A percentile compares a stretch with the other conserved stretches of the same genome.
Conservation (phyloP, 64 coral and sea anemone genomes). For the Actinia equina region DNA sequence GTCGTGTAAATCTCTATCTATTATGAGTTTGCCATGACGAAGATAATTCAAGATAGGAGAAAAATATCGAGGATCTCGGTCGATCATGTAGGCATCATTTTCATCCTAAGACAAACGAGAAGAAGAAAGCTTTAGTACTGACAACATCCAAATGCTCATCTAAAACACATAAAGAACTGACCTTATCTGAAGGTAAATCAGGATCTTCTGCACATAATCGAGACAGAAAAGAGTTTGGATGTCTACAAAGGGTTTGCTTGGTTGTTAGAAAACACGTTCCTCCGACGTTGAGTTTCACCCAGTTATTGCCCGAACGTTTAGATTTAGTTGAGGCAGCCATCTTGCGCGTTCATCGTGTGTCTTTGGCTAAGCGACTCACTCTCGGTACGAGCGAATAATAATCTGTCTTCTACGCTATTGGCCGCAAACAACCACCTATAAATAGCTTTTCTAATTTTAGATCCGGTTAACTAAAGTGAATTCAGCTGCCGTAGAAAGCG, state of each 20-base stretch:
- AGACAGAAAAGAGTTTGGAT: constrained; percentile 94
- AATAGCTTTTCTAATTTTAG: constrained; percentile 47
- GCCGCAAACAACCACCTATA: constrained; percentile 39
- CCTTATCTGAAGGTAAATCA: constrained; percentile 98
- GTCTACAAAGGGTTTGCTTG: constrained; percentile 95
- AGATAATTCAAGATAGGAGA: constrained; percentile 96
- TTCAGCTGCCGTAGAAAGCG: constrained; percentile 33
- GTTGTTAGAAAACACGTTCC: constrained; percentile 95
- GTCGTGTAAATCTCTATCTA: constrained; percentile 91
- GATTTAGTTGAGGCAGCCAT: constrained; percentile 86
- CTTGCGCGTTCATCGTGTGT: constrained; percentile 54
- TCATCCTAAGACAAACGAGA: constrained; percentile 72
- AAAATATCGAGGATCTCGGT: constrained; percentile 98
- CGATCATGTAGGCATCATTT: constrained; percentile 93
- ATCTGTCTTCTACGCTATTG: constrained; percentile 24
- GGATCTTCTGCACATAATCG: constrained; percentile 94
- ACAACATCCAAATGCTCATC: constrained; percentile 26
- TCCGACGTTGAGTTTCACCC: constrained; percentile 98
- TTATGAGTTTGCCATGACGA: constrained; percentile 97
- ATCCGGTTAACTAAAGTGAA: constrained; percentile 42
- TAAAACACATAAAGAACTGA: constrained; percentile 34
- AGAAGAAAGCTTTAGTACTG: constrained; percentile 17
- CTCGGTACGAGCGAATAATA: constrained; percentile 23
- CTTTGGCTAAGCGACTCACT: constrained; percentile 13
- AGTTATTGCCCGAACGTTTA: constrained; percentile 80